phyloP scores from a whole-genome alignment of 2,113 vertebrate species.

The Callipepla californica region DNA sequence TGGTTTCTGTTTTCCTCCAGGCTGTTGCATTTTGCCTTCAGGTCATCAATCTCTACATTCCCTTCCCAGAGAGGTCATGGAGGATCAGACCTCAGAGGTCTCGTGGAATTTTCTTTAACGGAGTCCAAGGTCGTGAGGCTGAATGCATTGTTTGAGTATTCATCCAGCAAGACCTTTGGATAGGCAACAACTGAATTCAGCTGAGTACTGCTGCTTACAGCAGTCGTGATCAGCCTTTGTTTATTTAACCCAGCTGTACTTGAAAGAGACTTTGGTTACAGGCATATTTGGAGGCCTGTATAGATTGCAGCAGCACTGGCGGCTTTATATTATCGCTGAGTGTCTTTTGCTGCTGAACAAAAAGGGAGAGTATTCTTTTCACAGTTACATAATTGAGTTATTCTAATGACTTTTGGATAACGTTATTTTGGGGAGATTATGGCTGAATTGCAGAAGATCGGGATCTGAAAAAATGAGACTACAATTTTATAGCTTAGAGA shows the following conservation, averaged over 20 bases:
- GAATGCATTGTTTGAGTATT: conserved; percentile 71
- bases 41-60: conserved; percentile 14
- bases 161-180: conserved; percentile 67
- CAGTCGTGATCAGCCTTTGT: conserved; percentile 50
- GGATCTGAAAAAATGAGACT: background rate
- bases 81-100: background rate
- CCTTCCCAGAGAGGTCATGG: background rate
- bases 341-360: background rate
- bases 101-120: conserved; percentile 59
- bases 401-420: background rate
- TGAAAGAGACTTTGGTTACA: conserved; percentile 51
- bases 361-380: conserved; percentile 19
- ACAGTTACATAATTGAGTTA: background rate
- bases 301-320: background rate
- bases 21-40: background rate
- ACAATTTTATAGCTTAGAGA: background rate
- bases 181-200: conserved; percentile 47
- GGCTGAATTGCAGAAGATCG: background rate
- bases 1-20: background rate
- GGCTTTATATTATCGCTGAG: conserved; percentile 4
- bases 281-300: conserved; percentile 24
- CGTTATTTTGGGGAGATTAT: background rate
- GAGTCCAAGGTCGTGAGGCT: conserved; percentile 51
- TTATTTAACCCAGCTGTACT: conserved; percentile 70
- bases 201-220: conserved; percentile 59